These are phyloP conservation scores for Pygoscelis antarcticus DNA, from an alignment of 2,113 vertebrate genomes.

Conservation along the genomic window DNA sequence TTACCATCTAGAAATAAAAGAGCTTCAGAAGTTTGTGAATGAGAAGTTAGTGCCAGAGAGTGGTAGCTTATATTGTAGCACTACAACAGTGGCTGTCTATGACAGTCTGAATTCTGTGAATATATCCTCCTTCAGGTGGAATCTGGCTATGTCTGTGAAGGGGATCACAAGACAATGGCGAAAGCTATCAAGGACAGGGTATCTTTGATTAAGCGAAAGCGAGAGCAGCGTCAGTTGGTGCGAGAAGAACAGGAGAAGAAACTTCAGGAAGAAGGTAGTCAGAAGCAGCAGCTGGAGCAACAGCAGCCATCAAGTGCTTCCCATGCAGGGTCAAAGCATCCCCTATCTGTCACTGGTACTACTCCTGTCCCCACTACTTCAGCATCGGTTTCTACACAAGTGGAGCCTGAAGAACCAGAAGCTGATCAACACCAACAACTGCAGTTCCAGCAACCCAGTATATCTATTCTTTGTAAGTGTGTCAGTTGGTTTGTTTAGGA, in stretches of 20 bases:
- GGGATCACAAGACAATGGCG: slow-evolving; percentile 99
- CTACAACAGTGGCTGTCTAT: background rate
- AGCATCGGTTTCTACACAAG: slow-evolving; percentile 79
- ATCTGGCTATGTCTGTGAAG: slow-evolving; percentile 97
- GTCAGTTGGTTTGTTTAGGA: background rate
- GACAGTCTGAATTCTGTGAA: slow-evolving; percentile 34
- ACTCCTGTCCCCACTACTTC: slow-evolving; percentile 64
- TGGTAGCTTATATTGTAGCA: background rate
- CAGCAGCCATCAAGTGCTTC: slow-evolving; percentile 71
- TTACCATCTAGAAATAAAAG: background rate
- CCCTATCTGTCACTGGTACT: slow-evolving; percentile 44
- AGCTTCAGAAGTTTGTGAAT: background rate
- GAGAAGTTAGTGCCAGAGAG: background rate
- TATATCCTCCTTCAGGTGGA: slow-evolving; percentile 84
- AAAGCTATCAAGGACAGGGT: slow-evolving; percentile 98
- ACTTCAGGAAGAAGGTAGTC: slow-evolving; percentile 80
- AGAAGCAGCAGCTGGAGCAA: slow-evolving; percentile 79
- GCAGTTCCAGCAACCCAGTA: slow-evolving; percentile 84
- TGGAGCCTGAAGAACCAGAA: slow-evolving; percentile 89
- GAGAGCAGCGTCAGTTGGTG: slow-evolving; percentile 93
- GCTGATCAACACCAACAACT: slow-evolving; percentile 88
- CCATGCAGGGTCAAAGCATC: slow-evolving; percentile 71
- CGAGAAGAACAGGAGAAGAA: slow-evolving; percentile 93
- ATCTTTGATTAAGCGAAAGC: slow-evolving; percentile 92
- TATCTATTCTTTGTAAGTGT: slow-evolving; percentile 87